These are phyloP conservation scores for Lordiphosa stackelbergi DNA, from an alignment of 1,140 invertebrate species.

Conservation along the genomic window DNA sequence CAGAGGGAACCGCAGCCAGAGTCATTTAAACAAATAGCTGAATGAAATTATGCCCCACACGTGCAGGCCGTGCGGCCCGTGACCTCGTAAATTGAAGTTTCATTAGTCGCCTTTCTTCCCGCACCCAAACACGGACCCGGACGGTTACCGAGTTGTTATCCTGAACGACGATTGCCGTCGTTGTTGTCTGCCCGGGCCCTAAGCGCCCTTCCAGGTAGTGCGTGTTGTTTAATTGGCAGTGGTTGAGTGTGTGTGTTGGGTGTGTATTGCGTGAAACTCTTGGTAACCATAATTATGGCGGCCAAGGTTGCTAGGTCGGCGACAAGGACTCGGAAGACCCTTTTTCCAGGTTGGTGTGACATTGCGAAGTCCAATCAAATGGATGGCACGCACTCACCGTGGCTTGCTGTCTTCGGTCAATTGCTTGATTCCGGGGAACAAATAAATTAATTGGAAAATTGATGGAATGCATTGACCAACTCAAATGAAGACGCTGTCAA, in stretches of 20 bases:
- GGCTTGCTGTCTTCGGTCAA: conserved; percentile 27
- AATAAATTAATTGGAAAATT: conserved; percentile 46
- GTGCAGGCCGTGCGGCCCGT: conserved; percentile 66
- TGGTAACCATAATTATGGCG: conserved; percentile 74
- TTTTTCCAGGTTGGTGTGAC: conserved; percentile 36
- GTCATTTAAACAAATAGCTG: conserved; percentile 71
- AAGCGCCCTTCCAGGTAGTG: conserved; percentile 37
- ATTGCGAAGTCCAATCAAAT: conserved; percentile 50
- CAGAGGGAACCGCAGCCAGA: conserved; percentile 35
- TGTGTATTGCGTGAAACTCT: conserved; percentile 68
- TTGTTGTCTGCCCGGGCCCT: conserved; percentile 31
- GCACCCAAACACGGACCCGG: conserved; percentile 2
- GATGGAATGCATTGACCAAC: conserved; percentile 4
- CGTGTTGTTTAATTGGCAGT: conserved; percentile 69
- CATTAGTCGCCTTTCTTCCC: conserved; percentile 41
- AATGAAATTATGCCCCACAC: conserved; percentile 71
- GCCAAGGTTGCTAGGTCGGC: conserved; percentile 52
- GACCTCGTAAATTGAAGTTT: conserved; percentile 75
- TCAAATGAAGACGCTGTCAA: too few relatives aligned
- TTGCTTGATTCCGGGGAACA: conserved; percentile 32
- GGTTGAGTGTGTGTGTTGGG: conserved; percentile 28
- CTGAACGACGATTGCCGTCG: conserved; percentile 32
- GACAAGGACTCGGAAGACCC: conserved; percentile 25
- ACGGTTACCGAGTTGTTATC: conserved; percentile 30
- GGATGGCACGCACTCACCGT: conserved; percentile 29